Conservation (phyloP, 2,113 vertebrate species). For the Lepus timidus region DNA sequence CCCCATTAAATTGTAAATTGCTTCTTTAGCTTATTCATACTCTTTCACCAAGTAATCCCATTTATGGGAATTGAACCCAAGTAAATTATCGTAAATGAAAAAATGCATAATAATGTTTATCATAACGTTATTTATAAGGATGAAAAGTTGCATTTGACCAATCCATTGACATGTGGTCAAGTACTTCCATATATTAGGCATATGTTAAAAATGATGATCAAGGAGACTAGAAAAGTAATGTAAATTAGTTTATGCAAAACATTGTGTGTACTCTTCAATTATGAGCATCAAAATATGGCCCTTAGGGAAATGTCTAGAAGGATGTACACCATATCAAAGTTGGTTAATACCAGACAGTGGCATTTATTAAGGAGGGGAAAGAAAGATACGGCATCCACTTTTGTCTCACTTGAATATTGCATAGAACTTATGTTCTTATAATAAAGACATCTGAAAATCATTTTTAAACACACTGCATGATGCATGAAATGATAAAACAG, state of each 20-base stretch:
- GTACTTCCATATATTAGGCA: neutral
- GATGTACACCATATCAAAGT: neutral
- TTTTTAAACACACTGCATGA: slow-evolving; percentile 56
- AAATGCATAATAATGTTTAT: slow-evolving; percentile 47
- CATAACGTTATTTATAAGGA: slow-evolving; percentile 58
- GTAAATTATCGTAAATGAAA: slow-evolving; percentile 62
- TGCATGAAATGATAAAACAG: slow-evolving; percentile 54
- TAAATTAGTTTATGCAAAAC: slow-evolving; percentile 36
- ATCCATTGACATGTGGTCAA: slow-evolving; percentile 8
- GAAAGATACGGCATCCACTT: neutral
- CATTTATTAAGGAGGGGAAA: neutral
- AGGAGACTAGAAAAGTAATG: slow-evolving; percentile 46
- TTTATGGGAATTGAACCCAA: slow-evolving; percentile 62
- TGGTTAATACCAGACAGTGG: neutral
- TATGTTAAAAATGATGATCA: slow-evolving; percentile 57
- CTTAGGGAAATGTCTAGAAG: neutral
- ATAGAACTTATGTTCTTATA: slow-evolving; percentile 50
- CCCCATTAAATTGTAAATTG: slow-evolving; percentile 68
- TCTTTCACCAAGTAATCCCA: slow-evolving; percentile 57
- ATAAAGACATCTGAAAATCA: slow-evolving; percentile 60
- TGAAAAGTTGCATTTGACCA: slow-evolving; percentile 60
- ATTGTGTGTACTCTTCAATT: neutral
- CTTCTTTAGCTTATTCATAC: slow-evolving; percentile 47
- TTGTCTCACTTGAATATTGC: slow-evolving; percentile 59
- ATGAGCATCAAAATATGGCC: neutral